phyloP scores from a whole-genome alignment of 2,888 invertebrate species.

The Diplolepis rosae region DNA sequence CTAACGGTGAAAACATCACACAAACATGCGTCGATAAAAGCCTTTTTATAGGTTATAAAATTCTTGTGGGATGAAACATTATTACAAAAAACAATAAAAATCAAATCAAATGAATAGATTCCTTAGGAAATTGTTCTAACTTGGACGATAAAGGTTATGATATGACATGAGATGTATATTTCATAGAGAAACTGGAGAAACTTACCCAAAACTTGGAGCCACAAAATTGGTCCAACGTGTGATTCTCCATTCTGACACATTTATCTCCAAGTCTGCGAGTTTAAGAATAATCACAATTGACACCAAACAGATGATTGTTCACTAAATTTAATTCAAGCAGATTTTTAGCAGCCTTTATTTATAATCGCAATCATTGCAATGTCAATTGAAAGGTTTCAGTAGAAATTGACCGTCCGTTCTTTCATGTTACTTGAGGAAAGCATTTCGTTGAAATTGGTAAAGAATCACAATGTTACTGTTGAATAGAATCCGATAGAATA shows the following conservation, averaged over 20 bases:
- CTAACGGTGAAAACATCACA: not conserved
- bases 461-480: not conserved
- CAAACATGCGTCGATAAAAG: not conserved
- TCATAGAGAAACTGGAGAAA: constrained; percentile 43
- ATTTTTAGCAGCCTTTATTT: not conserved
- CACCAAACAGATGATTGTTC: constrained; percentile 5
- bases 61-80: not conserved
- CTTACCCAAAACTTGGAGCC: constrained; percentile 89
- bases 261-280: constrained; percentile 20
- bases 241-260: constrained; percentile 72
- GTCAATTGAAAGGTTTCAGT: constrained; percentile 13
- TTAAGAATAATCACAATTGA: constrained; percentile 16
- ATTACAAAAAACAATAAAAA: no score
- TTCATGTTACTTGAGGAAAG: constrained; percentile 7
- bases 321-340: constrained; percentile 9
- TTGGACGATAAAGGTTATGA: not conserved
- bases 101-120: not conserved
- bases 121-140: not conserved
- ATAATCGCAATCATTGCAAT: constrained; percentile 22
- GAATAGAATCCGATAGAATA: not conserved
- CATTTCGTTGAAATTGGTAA: not conserved
- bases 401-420: constrained; percentile 18
- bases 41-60: not conserved
- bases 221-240: constrained; percentile 85
- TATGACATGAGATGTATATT: not conserved